Conservation (phyloP, 1,140 invertebrate genomes). For the Leptinotarsa defecta region DNA sequence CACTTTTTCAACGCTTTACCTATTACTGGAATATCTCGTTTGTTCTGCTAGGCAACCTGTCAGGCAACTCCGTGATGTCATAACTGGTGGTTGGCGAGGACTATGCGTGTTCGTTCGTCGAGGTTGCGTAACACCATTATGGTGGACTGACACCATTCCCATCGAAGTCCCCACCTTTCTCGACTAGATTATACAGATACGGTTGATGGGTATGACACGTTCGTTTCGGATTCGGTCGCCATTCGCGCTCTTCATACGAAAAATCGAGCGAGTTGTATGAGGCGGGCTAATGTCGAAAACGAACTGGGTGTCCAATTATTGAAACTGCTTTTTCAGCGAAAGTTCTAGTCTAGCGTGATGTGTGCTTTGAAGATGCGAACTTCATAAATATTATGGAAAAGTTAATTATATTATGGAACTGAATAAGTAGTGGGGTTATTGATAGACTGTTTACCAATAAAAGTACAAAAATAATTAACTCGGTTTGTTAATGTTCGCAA, state of each 20-base stretch:
- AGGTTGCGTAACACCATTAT: conserved; percentile 10
- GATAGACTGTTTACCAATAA: too few species aligned
- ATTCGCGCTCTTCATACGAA: background rate
- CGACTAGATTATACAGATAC: background rate
- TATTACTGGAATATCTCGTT: background rate
- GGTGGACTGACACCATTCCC: conserved; percentile 21
- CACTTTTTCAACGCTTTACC: too few species aligned
- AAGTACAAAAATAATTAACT: too few species aligned
- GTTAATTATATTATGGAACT: too few species aligned
- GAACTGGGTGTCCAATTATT: too few species aligned
- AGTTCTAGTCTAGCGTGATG: too few species aligned
- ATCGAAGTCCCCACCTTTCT: background rate
- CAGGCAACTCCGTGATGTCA: background rate
- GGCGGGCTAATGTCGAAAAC: too few species aligned
- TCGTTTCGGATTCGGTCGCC: background rate
- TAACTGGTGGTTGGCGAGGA: conserved; percentile 3
- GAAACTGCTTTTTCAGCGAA: too few species aligned
- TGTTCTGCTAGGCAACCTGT: conserved; percentile 6
- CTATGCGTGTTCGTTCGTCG: conserved; percentile 2
- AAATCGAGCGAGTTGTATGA: background rate
- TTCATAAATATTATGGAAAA: too few species aligned
- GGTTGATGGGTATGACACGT: background rate
- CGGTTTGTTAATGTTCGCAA: too few species aligned
- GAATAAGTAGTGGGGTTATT: too few species aligned
- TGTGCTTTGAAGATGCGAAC: too few species aligned